Conservation (phyloP, 2,797 vertebrate species). For the Perdix hodgsoniae region DNA sequence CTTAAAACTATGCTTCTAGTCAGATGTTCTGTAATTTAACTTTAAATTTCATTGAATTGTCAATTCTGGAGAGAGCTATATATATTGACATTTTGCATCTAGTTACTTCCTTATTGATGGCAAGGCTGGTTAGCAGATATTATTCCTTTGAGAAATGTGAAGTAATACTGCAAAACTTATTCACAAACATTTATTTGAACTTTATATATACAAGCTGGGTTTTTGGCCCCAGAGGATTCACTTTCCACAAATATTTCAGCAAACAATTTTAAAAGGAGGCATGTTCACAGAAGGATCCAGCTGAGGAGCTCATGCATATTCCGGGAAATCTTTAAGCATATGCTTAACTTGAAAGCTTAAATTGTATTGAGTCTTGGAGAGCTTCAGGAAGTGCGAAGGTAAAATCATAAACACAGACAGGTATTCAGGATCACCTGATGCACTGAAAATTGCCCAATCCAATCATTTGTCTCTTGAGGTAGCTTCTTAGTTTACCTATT, state of each 20-base stretch:
- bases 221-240: conserved; percentile 11
- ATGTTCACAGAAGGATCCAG: conserved; percentile 9
- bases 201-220: background rate
- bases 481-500: background rate
- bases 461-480: background rate
- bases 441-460: background rate
- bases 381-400: conserved; percentile 40
- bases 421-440: background rate
- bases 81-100: conserved; percentile 40
- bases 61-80: conserved; percentile 6
- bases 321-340: conserved; percentile 51
- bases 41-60: conserved; percentile 51
- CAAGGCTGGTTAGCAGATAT: conserved; percentile 4
- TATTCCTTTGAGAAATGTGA: conserved; percentile 21
- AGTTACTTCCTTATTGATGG: conserved; percentile 34
- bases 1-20: background rate
- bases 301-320: conserved; percentile 54
- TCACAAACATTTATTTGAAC: background rate
- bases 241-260: conserved; percentile 43
- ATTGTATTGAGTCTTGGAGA: conserved; percentile 22
- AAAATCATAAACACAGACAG: background rate
- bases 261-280: conserved; percentile 52
- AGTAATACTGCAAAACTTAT: conserved; percentile 42
- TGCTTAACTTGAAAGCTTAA: conserved; percentile 59
- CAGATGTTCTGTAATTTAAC: conserved; percentile 40